Conservation (phyloP, 1,140 invertebrate species). For the Palaemon carinicauda region DNA sequence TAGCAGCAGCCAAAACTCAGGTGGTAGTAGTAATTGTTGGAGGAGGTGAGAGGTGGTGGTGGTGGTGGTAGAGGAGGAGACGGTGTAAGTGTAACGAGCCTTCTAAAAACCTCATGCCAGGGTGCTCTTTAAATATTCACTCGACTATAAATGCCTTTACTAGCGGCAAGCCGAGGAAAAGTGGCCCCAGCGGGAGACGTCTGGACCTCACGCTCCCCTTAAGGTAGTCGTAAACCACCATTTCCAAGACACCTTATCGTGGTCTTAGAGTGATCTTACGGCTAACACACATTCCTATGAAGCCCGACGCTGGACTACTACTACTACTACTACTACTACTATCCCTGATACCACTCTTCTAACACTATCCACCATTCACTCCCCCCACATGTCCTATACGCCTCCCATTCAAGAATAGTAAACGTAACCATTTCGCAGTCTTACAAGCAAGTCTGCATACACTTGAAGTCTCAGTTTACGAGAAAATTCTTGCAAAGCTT, state of each 20-base stretch:
- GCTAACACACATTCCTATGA: neutral
- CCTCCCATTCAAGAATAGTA: no score
- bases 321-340: neutral
- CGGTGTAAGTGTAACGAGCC: neutral
- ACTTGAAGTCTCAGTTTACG: no score
- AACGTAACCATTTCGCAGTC: no score
- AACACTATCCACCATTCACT: neutral
- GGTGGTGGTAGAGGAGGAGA: neutral
- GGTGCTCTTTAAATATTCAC: constrained; percentile 53
- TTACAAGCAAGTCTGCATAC: no score
- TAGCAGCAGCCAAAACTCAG: no score
- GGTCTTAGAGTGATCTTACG: neutral
- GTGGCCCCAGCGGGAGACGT: constrained; percentile 28
- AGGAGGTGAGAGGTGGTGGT: neutral
- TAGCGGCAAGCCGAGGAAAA: constrained; percentile 12
- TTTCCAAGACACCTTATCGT: constrained; percentile 31
- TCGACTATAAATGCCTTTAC: constrained; percentile 53
- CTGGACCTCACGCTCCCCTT: constrained; percentile 41
- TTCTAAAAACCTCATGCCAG: constrained; percentile 43
- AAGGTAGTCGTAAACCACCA: constrained; percentile 43
- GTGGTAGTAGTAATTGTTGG: no score
- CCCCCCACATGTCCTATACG: no score
- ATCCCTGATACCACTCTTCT: neutral
- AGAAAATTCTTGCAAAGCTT: neutral
- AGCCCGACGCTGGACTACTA: neutral